These are phyloP conservation scores for Aromia moschata DNA, from an alignment of 2,888 invertebrate species.

Conservation along the genomic window DNA sequence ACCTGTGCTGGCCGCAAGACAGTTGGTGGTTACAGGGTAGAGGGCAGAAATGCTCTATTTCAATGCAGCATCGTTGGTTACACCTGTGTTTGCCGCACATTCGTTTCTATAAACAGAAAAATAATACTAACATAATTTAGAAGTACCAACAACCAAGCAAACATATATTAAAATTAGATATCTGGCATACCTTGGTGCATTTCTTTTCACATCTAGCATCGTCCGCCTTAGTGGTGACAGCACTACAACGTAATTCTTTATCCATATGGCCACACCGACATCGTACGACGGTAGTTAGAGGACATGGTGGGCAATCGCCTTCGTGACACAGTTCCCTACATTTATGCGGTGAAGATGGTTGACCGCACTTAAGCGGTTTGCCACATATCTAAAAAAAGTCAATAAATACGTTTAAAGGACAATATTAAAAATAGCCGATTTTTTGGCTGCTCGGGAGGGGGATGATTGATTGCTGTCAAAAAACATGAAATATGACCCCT, in stretches of 20 bases:
- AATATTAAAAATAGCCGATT: no score
- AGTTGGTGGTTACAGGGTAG: constrained; percentile 83
- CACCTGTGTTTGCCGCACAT: constrained; percentile 92
- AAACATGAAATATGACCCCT: no score
- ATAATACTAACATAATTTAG: neutral
- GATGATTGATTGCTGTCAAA: no score
- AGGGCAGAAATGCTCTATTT: constrained; percentile 86
- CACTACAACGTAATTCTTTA: constrained; percentile 80
- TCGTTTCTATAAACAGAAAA: constrained; percentile 69
- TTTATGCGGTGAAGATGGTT: constrained; percentile 71
- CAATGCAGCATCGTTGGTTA: constrained; percentile 88
- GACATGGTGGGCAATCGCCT: constrained; percentile 82
- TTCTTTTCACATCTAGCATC: constrained; percentile 88
- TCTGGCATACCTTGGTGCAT: constrained; percentile 78
- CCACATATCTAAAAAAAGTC: constrained; percentile 65
- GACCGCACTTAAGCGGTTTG: constrained; percentile 75
- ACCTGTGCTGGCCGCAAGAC: constrained; percentile 88
- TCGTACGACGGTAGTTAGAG: constrained; percentile 75
- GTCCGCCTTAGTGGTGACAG: constrained; percentile 74
- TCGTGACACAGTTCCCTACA: constrained; percentile 75
- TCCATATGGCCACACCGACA: constrained; percentile 90
- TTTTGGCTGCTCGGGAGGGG: no score
- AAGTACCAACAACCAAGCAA: neutral
- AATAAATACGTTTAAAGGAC: no score
- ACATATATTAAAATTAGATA: no score